phyloP scores from a whole-genome alignment of 2,888 invertebrate species.

The Andricus quercusramuli region DNA sequence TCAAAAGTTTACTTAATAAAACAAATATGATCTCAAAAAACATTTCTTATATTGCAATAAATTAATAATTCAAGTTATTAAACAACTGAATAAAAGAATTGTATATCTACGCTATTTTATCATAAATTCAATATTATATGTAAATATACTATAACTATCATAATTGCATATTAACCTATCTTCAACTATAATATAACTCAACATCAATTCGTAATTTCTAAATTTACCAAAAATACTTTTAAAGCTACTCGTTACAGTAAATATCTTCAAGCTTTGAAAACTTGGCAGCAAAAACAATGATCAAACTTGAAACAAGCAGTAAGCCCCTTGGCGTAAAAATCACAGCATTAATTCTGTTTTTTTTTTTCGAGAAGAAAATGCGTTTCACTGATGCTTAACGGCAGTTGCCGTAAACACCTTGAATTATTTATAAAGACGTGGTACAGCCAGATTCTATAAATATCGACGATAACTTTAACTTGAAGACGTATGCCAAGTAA shows the following conservation, averaged over 20 bases:
- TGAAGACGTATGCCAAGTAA: conserved; percentile 61
- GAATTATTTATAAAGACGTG: conserved; percentile 66
- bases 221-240: background rate
- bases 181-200: too few relatives aligned
- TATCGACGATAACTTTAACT: conserved; percentile 60
- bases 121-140: too few relatives aligned
- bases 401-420: conserved; percentile 58
- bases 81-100: too few relatives aligned
- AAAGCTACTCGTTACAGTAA: background rate
- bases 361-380: conserved; percentile 30
- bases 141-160: too few relatives aligned
- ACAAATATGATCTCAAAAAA: too few relatives aligned
- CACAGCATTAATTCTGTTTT: conserved; percentile 13
- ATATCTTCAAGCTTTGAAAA: background rate
- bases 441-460: conserved; percentile 58
- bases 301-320: background rate
- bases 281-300: background rate
- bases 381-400: conserved; percentile 39
- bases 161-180: too few relatives aligned
- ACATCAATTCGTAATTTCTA: too few relatives aligned
- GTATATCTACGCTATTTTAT: too few relatives aligned
- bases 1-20: background rate
- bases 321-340: background rate
- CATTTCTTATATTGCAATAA: too few relatives aligned
- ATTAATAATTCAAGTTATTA: too few relatives aligned